Evolutionary conservation across 2,113 vertebrate species (phyloP).

Genomic region (Psittacus erithacus): DNA sequence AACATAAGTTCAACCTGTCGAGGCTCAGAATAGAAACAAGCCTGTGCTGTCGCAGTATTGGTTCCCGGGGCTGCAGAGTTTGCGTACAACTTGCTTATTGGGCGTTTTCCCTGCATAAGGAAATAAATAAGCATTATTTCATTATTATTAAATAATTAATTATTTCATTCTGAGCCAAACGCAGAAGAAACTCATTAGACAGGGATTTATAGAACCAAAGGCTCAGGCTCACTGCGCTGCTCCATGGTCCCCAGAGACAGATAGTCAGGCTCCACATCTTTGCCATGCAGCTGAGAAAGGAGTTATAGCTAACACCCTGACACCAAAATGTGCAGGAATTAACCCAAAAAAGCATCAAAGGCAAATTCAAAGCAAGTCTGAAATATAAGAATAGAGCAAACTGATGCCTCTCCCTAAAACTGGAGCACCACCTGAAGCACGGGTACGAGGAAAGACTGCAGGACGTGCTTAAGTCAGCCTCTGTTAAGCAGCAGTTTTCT

Average conservation of each 20-base stretch:
- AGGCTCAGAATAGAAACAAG: not conserved
- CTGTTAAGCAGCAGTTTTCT: not conserved
- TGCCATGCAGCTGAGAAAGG: not conserved
- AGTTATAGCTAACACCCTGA: not conserved
- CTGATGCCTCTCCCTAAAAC: not conserved
- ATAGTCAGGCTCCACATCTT: not conserved
- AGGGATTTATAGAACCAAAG: not conserved
- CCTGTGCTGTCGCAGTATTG: not conserved
- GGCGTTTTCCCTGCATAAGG: not conserved
- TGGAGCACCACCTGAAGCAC: not conserved
- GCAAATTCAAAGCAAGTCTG: not conserved
- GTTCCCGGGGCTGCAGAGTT: not conserved
- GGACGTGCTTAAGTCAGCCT: not conserved
- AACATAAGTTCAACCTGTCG: not conserved
- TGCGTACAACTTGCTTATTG: not conserved
- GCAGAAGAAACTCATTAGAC: not conserved
- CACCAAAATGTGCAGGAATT: not conserved
- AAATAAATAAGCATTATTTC: not conserved
- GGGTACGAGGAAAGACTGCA: fast-evolving
- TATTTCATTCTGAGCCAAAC: not conserved
- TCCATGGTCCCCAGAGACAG: not conserved
- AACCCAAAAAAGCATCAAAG: not conserved
- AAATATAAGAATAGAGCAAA: not conserved
- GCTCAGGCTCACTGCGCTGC: not conserved
- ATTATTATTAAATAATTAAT: not conserved